A percentile compares a stretch with the other conserved stretches of the same genome.
Conservation (phyloP, 2,888 invertebrate genomes). For the Serripes groenlandicus region DNA sequence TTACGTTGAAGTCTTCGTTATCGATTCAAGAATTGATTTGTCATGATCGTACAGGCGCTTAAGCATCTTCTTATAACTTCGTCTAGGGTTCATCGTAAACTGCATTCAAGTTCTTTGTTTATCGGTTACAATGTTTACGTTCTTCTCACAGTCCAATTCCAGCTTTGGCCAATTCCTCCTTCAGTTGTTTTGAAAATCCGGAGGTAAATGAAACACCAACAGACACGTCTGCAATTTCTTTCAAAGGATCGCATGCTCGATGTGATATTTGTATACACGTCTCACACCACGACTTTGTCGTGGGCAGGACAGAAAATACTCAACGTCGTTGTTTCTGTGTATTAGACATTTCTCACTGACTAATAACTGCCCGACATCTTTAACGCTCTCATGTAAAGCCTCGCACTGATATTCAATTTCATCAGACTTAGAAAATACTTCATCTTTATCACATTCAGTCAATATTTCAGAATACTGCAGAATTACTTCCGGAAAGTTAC, state of each 20-base stretch:
- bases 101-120: background rate
- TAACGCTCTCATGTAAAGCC: too few relatives aligned
- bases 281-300: conserved; percentile 7
- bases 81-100: background rate
- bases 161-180: background rate
- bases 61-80: background rate
- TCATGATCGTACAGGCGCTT: background rate
- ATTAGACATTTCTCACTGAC: background rate
- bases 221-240: background rate
- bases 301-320: background rate
- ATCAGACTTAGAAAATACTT: too few relatives aligned
- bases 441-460: too few relatives aligned
- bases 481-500: too few relatives aligned
- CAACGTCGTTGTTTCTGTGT: background rate
- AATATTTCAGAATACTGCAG: too few relatives aligned
- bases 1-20: background rate
- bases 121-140: background rate
- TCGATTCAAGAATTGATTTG: background rate
- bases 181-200: background rate
- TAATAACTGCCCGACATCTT: too few relatives aligned
- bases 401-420: too few relatives aligned
- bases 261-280: background rate
- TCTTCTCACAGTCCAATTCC: background rate
- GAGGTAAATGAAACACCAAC: background rate
- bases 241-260: background rate